Evolutionary conservation across 2,113 vertebrate species (phyloP), one percentile per base, ranked within the genome.

Genomic region (Ceratotherium simum): DNA sequence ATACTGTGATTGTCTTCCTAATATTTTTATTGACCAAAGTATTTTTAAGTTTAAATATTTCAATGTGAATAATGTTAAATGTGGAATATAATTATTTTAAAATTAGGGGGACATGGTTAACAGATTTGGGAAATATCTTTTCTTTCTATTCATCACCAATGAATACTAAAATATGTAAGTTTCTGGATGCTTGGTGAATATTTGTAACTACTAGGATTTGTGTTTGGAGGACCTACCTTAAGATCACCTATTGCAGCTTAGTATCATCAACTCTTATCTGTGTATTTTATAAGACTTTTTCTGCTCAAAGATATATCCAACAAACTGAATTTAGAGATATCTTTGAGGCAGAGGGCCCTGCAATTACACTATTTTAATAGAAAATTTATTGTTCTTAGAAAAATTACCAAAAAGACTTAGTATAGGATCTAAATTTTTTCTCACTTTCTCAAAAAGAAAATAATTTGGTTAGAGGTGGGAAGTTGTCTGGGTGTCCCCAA

Each of bases 121-220:
- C 8, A 91, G 16, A 96, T 75, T 96, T 96, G 7, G 31, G 93
- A 98, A 93, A 10, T 58, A 69, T 27, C 33, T 60, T 90, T 88
- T 91, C 65, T 81, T 90, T 42, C 70, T 51, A 23, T 56, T 93
- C n/a, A 46, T 81, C 82, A 31, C 25, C 21, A 90, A 29, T 56
- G 39, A 91, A 33, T 12, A 78, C 29, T 80, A 79, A 96, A 70
- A 93, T 48, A 73, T 14, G 2, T 91, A 62, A 46, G 7, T 73
- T 82, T 73, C 48, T 87, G 20, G 14, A n/a, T 51, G 20, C 29
- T 82, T 89, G 62, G 36, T 73, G 10, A 39, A 65, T 58, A 73
- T 64, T 78, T 91, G 17, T 62, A 89, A 13, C 9, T 83, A n/a
- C 21, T 39, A 5, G 8, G 2, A 78, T 89, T 13, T 76, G 31